A percentile compares a stretch with the other conserved stretches of the same genome.
Evolutionary conservation across 1,140 invertebrate genomes (phyloP).

Genomic region (Agrypnia vestita): DNA sequence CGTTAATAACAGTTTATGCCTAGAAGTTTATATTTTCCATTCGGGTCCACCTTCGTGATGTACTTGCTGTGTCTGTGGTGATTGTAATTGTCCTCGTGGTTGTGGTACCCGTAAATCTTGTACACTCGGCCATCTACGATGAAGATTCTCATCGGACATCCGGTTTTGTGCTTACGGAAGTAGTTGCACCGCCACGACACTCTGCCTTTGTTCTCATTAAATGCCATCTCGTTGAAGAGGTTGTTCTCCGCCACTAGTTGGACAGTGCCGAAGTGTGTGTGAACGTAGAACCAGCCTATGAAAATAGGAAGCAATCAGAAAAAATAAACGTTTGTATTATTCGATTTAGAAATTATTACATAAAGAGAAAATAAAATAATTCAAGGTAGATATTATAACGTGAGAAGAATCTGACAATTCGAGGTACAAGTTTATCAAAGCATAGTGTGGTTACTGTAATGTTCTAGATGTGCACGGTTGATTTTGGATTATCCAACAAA

Average conservation of each 20-base stretch:
- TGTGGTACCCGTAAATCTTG: slow-evolving; percentile 33
- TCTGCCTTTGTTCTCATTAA: slow-evolving; percentile 15
- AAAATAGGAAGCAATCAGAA: not conserved
- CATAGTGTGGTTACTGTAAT: too few species aligned
- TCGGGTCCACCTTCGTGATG: slow-evolving; percentile 6
- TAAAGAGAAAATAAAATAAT: too few species aligned
- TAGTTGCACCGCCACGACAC: slow-evolving; percentile 47
- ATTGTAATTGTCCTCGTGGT: slow-evolving; percentile 39
- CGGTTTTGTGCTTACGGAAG: slow-evolving; percentile 39
- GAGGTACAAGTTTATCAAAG: too few species aligned
- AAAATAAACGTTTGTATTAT: not conserved
- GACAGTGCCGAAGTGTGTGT: slow-evolving; percentile 1
- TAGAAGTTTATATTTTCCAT: slow-evolving; percentile 29
- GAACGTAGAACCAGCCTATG: slow-evolving; percentile 46
- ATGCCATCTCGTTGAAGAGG: slow-evolving; percentile 42
- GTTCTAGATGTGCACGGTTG: too few species aligned
- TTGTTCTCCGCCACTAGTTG: slow-evolving; percentile 45
- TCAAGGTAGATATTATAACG: too few species aligned
- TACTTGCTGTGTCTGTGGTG: not conserved
- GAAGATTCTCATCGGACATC: slow-evolving; percentile 39
- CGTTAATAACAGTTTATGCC: too few species aligned
- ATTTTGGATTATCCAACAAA: too few species aligned
- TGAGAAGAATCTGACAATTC: too few species aligned
- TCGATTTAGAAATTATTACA: not conserved
- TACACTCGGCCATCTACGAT: slow-evolving; percentile 29